phyloP scores from a whole-genome alignment of 2,797 vertebrate species.

The Lemur catta region DNA sequence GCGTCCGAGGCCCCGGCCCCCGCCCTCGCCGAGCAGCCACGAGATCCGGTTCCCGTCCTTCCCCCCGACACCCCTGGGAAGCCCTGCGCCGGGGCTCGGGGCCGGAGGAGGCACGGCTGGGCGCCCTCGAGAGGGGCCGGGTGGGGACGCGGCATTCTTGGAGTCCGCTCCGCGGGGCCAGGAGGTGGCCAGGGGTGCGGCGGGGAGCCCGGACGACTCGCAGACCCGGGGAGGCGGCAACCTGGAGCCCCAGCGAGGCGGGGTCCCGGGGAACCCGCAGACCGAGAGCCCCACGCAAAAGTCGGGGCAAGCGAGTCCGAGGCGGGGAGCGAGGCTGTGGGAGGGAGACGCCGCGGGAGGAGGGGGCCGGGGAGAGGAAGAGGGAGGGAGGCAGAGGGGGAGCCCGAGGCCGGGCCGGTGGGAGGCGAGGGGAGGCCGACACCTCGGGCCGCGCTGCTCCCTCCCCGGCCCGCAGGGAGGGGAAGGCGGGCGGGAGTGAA shows the following conservation, averaged over 20 bases:
- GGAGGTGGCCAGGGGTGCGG: conserved; percentile 35
- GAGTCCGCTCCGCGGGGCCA: conserved; percentile 38
- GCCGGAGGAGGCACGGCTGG: conserved; percentile 57
- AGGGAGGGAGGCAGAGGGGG: background rate
- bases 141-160: conserved; percentile 62
- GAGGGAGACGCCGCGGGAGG: background rate
- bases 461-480: conserved; percentile 55
- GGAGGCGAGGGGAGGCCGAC: conserved; percentile 69
- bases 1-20: conserved; percentile 62
- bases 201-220: conserved; percentile 20
- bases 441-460: conserved; percentile 66
- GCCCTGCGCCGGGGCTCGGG: conserved; percentile 48
- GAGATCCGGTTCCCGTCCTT: conserved; percentile 54
- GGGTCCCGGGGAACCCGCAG: conserved; percentile 1
- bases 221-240: conserved; percentile 43
- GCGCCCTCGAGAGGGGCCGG: conserved; percentile 69
- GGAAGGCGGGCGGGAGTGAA: conserved; percentile 31
- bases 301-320: conserved; percentile 18
- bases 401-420: conserved; percentile 48
- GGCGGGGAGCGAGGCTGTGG: conserved; percentile 18
- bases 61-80: conserved; percentile 35
- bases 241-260: conserved; percentile 59
- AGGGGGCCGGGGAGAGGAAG: background rate
- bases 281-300: conserved; percentile 41
- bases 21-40: conserved; percentile 42